Evolutionary conservation across 2,797 vertebrate genomes (phyloP), one percentile per base, ranked within the genome.

Genomic region (Bryconaethiops microstoma): DNA sequence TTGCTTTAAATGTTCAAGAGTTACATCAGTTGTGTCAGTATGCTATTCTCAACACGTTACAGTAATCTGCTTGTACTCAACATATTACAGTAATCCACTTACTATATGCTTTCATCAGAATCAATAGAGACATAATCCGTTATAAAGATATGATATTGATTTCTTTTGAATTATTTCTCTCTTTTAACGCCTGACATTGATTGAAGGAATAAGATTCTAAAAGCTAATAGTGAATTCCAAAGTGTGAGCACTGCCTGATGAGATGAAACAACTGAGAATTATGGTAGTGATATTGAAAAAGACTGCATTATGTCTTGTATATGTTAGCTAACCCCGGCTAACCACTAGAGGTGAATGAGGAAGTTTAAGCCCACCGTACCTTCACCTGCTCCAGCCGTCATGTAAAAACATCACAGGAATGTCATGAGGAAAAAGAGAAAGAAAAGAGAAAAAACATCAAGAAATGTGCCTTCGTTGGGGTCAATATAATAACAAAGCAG

Each of bases 301-400:
- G 21, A 54, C 48, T 67, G 76, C 59, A 68, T 23, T 65, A 54
- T 60, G 71, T 62, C 54, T 75, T 63, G 17, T 39, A 62, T 50
- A 23, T 59, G 72, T 65, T 72, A 83, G 59, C 70, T 76, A 42
- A 67, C 16, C 50, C 67, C 72, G 75, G 45, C 69, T 73, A 71
- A 45, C 52, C 45, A 77, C 14, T 55, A 48, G 59, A 73, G 73
- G 60, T 57, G 72, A 42, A 63, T 64, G 73, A 79, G 16, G 69
- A 54, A 50, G 64, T 50, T 50, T 75, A 77, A 78, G n/a, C 39
- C 55, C 70, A 79, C 62, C 79, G 75, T 87, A 87, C 84, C 86
- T 86, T 84, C 76, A 79, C 84, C 81, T 74, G 83, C 72, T 83
- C 74, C 77, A 57, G 82, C 55, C 60, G 29, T 82, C 21, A 69